Conservation (phyloP, 2,888 invertebrate species). For the Byasa hedistus region DNA sequence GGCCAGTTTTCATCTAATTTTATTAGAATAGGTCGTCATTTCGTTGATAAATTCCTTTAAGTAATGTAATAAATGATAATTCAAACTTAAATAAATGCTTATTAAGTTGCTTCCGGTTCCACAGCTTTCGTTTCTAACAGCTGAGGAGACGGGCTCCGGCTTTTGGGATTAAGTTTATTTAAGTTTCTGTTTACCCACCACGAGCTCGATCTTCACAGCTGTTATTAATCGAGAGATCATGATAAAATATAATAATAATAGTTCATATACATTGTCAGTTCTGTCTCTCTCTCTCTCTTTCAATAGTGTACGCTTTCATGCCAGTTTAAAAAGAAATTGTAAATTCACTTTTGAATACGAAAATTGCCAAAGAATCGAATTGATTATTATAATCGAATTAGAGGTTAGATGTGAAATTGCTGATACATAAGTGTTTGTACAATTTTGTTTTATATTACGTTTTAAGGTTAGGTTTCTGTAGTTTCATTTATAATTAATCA, state of each 20-base stretch:
- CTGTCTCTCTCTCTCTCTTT: slow-evolving; percentile 40
- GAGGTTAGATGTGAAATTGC: slow-evolving; percentile 56
- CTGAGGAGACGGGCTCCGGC: slow-evolving; percentile 11
- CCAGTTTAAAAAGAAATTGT: slow-evolving; percentile 68
- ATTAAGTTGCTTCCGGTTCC: slow-evolving; percentile 61
- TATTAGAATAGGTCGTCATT: slow-evolving; percentile 51
- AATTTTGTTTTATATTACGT: slow-evolving; percentile 44
- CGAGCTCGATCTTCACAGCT: slow-evolving; percentile 35
- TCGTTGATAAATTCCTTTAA: slow-evolving; percentile 50
- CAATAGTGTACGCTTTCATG: slow-evolving; percentile 68
- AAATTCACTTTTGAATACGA: slow-evolving; percentile 77
- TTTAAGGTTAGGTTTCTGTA: slow-evolving; percentile 37
- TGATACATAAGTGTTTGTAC: slow-evolving; percentile 50
- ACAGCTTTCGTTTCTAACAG: slow-evolving; percentile 36
- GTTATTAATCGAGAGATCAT: slow-evolving; percentile 43
- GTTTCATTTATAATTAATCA: slow-evolving; percentile 51
- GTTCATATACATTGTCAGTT: slow-evolving; percentile 66
- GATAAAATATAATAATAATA: slow-evolving; percentile 57
- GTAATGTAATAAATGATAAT: slow-evolving; percentile 64
- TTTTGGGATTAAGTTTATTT: background rate
- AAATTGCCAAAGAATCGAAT: slow-evolving; percentile 78
- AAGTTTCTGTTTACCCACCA: slow-evolving; percentile 30
- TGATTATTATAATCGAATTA: slow-evolving; percentile 56
- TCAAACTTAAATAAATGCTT: slow-evolving; percentile 63
- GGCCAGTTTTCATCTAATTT: slow-evolving; percentile 68